These are phyloP conservation scores for Chelmon rostratus DNA, from an alignment of 2,797 vertebrate genomes.

Conservation along the genomic window DNA sequence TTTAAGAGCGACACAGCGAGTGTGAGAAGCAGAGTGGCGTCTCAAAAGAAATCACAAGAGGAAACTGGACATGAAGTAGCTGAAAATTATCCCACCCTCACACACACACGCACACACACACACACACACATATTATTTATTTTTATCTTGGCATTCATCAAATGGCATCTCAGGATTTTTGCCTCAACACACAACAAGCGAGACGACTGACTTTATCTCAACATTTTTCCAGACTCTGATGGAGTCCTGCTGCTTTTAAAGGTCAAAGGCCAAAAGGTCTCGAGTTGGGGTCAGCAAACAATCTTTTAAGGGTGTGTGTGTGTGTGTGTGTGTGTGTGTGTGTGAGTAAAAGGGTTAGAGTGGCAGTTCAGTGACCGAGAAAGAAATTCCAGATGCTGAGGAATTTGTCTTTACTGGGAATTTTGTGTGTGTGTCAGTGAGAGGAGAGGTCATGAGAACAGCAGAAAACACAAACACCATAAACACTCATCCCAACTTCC, in stretches of 20 bases:
- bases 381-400: conserved; percentile 75
- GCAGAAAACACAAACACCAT: conserved; percentile 41
- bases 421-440: conserved; percentile 54
- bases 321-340: conserved; percentile 31
- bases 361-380: conserved; percentile 63
- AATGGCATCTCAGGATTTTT: conserved; percentile 21
- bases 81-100: conserved; percentile 23
- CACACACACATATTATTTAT: neutral
- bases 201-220: conserved; percentile 14
- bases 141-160: conserved; percentile 13
- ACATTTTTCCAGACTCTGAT: conserved; percentile 35
- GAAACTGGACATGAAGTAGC: conserved; percentile 28
- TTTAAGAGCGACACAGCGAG: conserved; percentile 33
- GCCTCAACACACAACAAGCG: neutral
- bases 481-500: conserved; percentile 13
- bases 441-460: conserved; percentile 85
- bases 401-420: conserved; percentile 75
- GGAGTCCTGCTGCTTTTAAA: conserved; percentile 54
- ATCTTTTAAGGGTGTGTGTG: conserved; percentile 46
- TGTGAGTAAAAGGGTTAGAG: conserved; percentile 31
- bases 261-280: conserved; percentile 64
- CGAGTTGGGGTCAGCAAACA: conserved; percentile 66
- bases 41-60: conserved; percentile 36
- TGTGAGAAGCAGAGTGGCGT: conserved; percentile 3
- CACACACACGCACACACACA: neutral